Base-by-base conservation (phyloP, 2,113 vertebrate genomes). In the Natator depressus region DNA sequence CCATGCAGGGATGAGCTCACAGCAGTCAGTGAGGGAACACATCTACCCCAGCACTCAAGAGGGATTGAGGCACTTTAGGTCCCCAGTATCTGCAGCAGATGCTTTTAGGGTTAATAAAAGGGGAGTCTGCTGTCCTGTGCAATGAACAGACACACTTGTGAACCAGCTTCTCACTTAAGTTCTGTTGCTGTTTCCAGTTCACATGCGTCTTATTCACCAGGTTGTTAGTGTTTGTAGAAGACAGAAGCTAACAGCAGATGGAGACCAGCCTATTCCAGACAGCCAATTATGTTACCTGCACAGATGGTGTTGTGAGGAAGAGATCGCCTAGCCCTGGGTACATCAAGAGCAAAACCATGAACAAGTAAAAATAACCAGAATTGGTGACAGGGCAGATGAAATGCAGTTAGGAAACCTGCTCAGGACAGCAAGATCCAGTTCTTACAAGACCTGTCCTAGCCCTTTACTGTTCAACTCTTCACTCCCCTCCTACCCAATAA, bases 231-330 rank as follows among this genome's bases (percentile, higher is more conserved):
- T 29, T 19, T 72, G 72, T 51, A 53, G 38, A 51, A 46, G 50
- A 2, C 0, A 69, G 6, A 1, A 3, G 22, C 79, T 82, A 24
- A 8, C 20, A n/a, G 54, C 50, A 13, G 51, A 24, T 0, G 0
- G 42, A 17, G 16, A n/a, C 20, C 0, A 8, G 7, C 42, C 50
- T 38, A 38, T 35, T 54, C 85, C 29, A n/a, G 38, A 9, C 31
- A 47, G 42, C 42, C 17, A 24, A 1, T 5, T 14, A 25, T 5
- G 9, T 57, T 35, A 54, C 24, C 49, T 78, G 25, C 14, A 6
- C 25, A 12, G 24, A 35, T 19, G 46, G 50, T 19, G 38, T 3
- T 4, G 19, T 72, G 22, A 72, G 17, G 35, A 38, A 22, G 75
- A 83, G 81, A 27, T 29, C 11, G 0, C 7, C 82, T 14, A 4